phyloP scores from a whole-genome alignment of 1,140 invertebrate species.

The Pseudomyrmex cubaensis region DNA sequence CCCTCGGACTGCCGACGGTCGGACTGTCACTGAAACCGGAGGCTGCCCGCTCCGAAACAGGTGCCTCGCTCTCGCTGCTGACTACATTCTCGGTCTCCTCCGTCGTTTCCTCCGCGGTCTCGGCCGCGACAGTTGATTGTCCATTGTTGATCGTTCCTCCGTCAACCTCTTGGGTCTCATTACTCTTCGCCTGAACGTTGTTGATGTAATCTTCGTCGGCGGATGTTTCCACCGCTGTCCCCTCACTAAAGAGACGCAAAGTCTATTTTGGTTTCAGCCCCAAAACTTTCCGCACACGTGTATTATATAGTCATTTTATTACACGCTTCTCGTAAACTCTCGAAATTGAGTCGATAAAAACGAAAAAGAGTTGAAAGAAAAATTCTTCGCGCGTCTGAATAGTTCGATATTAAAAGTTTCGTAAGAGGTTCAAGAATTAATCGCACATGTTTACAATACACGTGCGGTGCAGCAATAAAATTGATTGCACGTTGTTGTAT shows the following conservation, averaged over 20 bases:
- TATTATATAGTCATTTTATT: too few relatives aligned
- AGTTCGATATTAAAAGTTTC: too few relatives aligned
- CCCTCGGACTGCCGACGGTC: conserved; percentile 80
- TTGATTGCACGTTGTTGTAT: too few relatives aligned
- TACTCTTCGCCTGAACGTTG: conserved; percentile 60
- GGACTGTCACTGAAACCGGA: conserved; percentile 78
- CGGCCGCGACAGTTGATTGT: conserved; percentile 55
- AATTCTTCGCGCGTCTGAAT: too few relatives aligned
- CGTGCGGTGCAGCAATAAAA: too few relatives aligned
- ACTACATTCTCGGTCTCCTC: conserved; percentile 64
- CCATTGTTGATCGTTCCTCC: conserved; percentile 73
- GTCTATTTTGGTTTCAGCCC: background rate
- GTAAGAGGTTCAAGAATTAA: too few relatives aligned
- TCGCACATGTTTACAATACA: too few relatives aligned
- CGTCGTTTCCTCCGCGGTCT: conserved; percentile 68
- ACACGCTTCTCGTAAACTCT: too few relatives aligned
- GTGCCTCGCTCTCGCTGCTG: conserved; percentile 82
- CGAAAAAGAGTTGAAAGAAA: too few relatives aligned
- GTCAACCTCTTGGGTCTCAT: conserved; percentile 68
- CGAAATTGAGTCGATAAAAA: too few relatives aligned
- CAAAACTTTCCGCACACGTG: background rate
- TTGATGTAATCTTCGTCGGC: conserved; percentile 76
- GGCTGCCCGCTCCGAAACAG: conserved; percentile 83
- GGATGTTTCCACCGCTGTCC: conserved; percentile 78
- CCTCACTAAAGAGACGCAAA: conserved; percentile 75